These are phyloP conservation scores for Heteromurus nitidus DNA, from an alignment of 2,888 invertebrate genomes.

Conservation along the genomic window DNA sequence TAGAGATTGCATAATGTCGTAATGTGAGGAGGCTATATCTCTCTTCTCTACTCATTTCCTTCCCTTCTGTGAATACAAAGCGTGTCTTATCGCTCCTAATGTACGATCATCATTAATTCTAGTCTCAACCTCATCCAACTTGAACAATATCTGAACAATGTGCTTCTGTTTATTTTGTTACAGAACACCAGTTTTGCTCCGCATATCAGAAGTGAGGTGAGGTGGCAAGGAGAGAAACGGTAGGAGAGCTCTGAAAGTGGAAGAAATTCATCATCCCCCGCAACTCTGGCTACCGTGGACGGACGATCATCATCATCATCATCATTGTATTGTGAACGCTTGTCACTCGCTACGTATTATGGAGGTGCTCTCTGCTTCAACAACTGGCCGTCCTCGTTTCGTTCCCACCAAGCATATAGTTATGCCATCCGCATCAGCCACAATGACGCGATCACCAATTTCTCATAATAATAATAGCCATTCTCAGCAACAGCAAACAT, in stretches of 20 bases:
- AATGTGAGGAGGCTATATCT: no score
- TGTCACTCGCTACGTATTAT: slow-evolving; percentile 34
- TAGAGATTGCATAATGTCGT: neutral
- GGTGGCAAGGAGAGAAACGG: slow-evolving; percentile 7
- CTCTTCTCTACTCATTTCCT: slow-evolving; percentile 2
- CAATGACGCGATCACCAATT: slow-evolving; percentile 63
- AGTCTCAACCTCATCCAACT: slow-evolving; percentile 11
- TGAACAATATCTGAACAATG: slow-evolving; percentile 30
- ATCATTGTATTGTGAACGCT: slow-evolving; percentile 3
- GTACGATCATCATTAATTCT: neutral
- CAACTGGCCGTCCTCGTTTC: slow-evolving; percentile 64
- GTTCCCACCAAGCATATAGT: slow-evolving; percentile 61
- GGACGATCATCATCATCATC: neutral
- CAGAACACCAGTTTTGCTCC: slow-evolving; percentile 29
- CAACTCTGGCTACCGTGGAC: slow-evolving; percentile 8
- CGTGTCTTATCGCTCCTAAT: neutral
- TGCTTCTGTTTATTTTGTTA: slow-evolving; percentile 53
- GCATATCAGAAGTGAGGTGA: neutral
- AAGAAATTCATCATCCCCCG: slow-evolving; percentile 21
- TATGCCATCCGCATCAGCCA: slow-evolving; percentile 54
- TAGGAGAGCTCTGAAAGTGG: slow-evolving; percentile 26
- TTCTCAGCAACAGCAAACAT: slow-evolving; percentile 31
- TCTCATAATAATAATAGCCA: slow-evolving; percentile 31
- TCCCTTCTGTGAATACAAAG: neutral
- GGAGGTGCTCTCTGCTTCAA: slow-evolving; percentile 56